Conservation (phyloP, 53 echinoderm and acorn worm genomes). For the Apostichopus leukothele region DNA sequence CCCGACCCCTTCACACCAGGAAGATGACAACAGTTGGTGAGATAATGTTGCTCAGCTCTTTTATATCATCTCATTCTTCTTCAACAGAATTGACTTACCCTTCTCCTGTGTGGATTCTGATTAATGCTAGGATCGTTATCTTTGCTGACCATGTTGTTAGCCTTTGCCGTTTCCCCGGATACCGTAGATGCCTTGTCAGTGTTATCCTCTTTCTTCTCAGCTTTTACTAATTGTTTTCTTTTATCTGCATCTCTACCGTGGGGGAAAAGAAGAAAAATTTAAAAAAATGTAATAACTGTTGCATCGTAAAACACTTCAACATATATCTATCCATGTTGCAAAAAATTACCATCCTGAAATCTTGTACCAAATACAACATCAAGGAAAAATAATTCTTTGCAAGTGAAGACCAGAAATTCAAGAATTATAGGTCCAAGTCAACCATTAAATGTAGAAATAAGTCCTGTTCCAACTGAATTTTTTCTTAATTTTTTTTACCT, state of each 20-base stretch:
- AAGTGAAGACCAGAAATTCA: no score
- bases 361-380: no score
- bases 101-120: conserved; percentile 64
- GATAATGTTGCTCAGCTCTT: no score
- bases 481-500: no score
- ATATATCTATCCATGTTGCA: not conserved
- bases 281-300: not conserved
- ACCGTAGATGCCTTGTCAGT: conserved; percentile 68
- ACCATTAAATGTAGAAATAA: no score
- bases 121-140: conserved; percentile 55
- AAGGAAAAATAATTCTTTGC: no score
- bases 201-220: conserved; percentile 64
- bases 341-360: not conserved
- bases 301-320: not conserved
- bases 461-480: no score
- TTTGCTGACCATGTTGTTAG: conserved; percentile 62
- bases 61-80: no score
- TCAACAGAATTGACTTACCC: conserved; percentile 52
- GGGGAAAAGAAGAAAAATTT: not conserved
- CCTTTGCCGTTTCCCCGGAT: conserved; percentile 65
- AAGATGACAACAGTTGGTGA: no score
- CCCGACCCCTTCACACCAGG: no score
- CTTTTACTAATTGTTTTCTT: conserved; percentile 67
- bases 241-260: conserved; percentile 86
- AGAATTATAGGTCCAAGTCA: no score